Conservation (phyloP, 2,888 invertebrate species). For the Andrena chrysosceles region DNA sequence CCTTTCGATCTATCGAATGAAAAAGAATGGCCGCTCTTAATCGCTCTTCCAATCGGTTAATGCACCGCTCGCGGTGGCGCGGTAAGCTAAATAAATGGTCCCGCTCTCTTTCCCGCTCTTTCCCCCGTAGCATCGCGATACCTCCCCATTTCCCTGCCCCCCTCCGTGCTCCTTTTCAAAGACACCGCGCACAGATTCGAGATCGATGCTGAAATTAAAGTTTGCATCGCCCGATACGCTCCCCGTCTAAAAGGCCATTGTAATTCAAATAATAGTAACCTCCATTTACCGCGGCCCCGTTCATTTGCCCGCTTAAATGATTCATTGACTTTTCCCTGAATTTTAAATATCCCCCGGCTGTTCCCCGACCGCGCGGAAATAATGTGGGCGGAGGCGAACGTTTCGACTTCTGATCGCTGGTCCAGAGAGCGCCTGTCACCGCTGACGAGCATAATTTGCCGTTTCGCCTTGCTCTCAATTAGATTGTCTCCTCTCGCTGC, state of each 20-base stretch:
- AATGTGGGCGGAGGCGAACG: background rate
- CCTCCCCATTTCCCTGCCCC: constrained; percentile 8
- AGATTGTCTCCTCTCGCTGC: background rate
- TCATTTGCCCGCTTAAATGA: constrained; percentile 34
- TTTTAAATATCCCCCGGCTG: constrained; percentile 21
- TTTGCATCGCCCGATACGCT: constrained; percentile 24
- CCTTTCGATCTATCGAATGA: constrained; percentile 69
- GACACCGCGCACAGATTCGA: constrained; percentile 46
- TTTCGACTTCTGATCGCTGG: constrained; percentile 17
- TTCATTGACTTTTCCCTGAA: constrained; percentile 29
- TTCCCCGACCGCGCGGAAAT: background rate
- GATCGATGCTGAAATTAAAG: constrained; percentile 50
- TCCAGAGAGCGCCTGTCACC: background rate
- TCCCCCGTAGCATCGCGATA: constrained; percentile 14
- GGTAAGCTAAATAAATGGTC: constrained; percentile 72
- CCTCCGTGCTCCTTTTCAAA: constrained; percentile 43
- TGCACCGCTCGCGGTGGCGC: constrained; percentile 68
- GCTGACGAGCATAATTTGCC: background rate
- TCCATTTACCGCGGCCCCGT: constrained; percentile 5
- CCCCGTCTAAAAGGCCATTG: constrained; percentile 35
- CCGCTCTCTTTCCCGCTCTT: constrained; percentile 32
- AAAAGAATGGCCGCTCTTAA: constrained; percentile 72
- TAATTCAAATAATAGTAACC: constrained; percentile 47
- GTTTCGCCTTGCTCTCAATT: background rate
- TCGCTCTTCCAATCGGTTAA: constrained; percentile 74